Evolutionary conservation across 2,113 vertebrate genomes (phyloP), one percentile per base, ranked within the genome.

Genomic region (Baryphthengus martii): DNA sequence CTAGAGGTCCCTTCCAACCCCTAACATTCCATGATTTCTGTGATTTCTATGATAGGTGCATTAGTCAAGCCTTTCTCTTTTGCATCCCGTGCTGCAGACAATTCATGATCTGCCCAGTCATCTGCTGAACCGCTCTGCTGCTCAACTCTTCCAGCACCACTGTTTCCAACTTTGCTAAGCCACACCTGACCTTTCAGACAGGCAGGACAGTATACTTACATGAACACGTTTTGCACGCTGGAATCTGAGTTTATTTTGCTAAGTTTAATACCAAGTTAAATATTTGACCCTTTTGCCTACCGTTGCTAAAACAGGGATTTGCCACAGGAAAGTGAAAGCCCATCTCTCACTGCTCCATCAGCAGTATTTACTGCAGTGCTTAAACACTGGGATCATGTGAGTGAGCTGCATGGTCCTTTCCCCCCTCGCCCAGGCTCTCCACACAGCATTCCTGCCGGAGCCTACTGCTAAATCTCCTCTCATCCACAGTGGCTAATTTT

Each of bases 211-310:
- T 55, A n/a, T n/a, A 45, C 31, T 85, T 37, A 71, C 12, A 63
- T 10, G 5, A 76, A 49, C 37, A 37, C 3, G 3, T 53, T 92
- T 85, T 85, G 74, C 85, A 62, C 11, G 0, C 42, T 65, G 78
- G 73, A 85, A 78, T 67, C 26, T 29, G 80, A 13, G 39, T 93
- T 95, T 95, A 82, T 94, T 91, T 89, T 93, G 45, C 55, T 70
- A 77, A 80, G 55, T 92, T 88, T 74, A 92, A 81, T 63, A 87
- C 65, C 77, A 66, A 79, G 77, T 94, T 82, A 93, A 89, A 79
- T 92, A 88, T 95, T 95, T 95, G 44, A 94, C 62, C 77, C 58
- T 72, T 95, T 91, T 94, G 81, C 78, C 62, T 89, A 37, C 76
- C 85, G 74, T 82, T 95, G 81, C 81, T 94, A 70, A 89, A 95